phyloP scores from a whole-genome alignment of 2,888 invertebrate species.

The Chaetogeoica ovagalla region DNA sequence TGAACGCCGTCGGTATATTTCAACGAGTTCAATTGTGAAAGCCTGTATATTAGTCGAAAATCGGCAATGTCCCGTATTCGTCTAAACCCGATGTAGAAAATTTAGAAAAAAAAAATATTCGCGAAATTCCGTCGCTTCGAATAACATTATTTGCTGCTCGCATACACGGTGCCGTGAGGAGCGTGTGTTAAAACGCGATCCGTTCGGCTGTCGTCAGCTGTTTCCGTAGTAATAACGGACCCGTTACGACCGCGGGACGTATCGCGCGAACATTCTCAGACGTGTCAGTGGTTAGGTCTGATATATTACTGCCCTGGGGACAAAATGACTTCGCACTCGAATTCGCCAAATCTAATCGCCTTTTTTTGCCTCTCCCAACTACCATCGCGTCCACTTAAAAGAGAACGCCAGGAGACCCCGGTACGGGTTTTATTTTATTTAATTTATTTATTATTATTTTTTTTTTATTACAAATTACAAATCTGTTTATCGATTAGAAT shows the following conservation, averaged over 20 bases:
- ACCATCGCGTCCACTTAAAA: not conserved
- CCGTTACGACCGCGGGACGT: slow-evolving; percentile 21
- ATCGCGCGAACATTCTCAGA: not conserved
- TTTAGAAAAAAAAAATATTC: no score
- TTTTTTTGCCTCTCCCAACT: not conserved
- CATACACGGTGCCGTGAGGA: not conserved
- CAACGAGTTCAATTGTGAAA: no score
- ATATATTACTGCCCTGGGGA: slow-evolving; percentile 45
- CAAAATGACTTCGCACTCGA: slow-evolving; percentile 40
- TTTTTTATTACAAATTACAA: not conserved
- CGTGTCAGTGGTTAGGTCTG: slow-evolving; percentile 29
- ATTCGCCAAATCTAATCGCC: slow-evolving; percentile 33
- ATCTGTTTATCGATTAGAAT: not conserved
- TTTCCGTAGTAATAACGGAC: slow-evolving; percentile 32
- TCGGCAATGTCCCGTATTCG: no score
- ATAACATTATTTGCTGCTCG: no score
- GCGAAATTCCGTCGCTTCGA: no score
- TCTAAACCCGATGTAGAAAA: no score
- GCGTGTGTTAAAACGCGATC: slow-evolving; percentile 15
- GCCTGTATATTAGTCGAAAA: no score
- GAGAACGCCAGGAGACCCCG: not conserved
- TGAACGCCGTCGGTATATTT: no score
- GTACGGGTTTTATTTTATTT: slow-evolving; percentile 14
- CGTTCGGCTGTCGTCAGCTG: slow-evolving; percentile 1
- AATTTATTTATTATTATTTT: no score